Percentiles rank a stretch among this genome's conserved stretches.
Conservation (phyloP, 2,888 invertebrate species). For the Orthonevra nobilis region DNA sequence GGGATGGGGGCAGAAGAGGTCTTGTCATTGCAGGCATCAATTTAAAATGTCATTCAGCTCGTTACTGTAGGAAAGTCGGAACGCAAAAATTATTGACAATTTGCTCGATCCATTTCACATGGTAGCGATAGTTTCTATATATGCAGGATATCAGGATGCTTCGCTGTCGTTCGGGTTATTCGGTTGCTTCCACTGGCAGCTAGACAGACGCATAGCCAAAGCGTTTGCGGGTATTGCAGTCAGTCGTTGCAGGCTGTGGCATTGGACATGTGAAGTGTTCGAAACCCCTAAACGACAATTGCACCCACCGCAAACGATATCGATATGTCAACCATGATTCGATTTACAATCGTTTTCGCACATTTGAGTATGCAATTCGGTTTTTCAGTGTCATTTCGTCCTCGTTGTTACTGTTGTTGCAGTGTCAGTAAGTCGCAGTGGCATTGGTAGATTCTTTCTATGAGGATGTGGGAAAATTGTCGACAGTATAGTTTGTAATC, state of each 20-base stretch:
- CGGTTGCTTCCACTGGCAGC: slow-evolving; percentile 46
- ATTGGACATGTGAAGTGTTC: slow-evolving; percentile 62
- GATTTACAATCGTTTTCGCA: slow-evolving; percentile 70
- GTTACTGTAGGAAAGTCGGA: slow-evolving; percentile 59
- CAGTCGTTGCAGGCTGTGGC: slow-evolving; percentile 36
- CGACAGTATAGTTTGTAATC: slow-evolving; percentile 37
- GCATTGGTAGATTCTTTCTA: not conserved
- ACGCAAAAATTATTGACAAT: slow-evolving; percentile 74
- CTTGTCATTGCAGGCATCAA: slow-evolving; percentile 50
- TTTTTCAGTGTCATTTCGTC: slow-evolving; percentile 4
- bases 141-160: not conserved
- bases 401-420: slow-evolving; percentile 19
- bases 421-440: slow-evolving; percentile 26
- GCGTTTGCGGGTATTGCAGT: not conserved
- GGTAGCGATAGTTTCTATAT: slow-evolving; percentile 52
- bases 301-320: slow-evolving; percentile 66
- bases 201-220: slow-evolving; percentile 35
- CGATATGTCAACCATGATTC: slow-evolving; percentile 68
- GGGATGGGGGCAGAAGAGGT: slow-evolving; percentile 6
- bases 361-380: slow-evolving; percentile 57
- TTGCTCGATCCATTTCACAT: slow-evolving; percentile 75
- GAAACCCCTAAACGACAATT: slow-evolving; percentile 64
- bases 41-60: slow-evolving; percentile 66
- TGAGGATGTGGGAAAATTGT: slow-evolving; percentile 31
- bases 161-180: not conserved